These are phyloP conservation scores for Eutrigla gurnardus DNA, from an alignment of 2,797 vertebrate species.

Conservation along the genomic window DNA sequence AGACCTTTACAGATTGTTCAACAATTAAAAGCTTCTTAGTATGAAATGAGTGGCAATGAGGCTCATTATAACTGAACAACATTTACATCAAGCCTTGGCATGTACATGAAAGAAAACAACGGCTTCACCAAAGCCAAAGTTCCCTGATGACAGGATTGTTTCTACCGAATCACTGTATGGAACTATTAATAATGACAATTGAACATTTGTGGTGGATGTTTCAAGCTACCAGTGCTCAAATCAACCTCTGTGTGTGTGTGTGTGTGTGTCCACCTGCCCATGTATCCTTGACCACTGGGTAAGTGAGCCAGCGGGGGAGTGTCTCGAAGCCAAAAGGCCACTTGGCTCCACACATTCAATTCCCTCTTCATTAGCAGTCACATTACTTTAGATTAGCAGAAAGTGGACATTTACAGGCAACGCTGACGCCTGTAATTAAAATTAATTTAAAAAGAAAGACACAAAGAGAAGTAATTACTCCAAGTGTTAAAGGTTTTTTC, in stretches of 20 bases:
- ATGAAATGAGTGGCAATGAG: too few relatives aligned
- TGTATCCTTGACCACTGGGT: slow-evolving; percentile 76
- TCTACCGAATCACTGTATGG: neutral
- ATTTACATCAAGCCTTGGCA: too few relatives aligned
- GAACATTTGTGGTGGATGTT: slow-evolving; percentile 4
- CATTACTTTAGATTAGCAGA: slow-evolving; percentile 82
- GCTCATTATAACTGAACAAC: too few relatives aligned
- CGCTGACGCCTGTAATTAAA: slow-evolving; percentile 80
- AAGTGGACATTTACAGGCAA: slow-evolving; percentile 82
- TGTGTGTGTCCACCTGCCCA: slow-evolving; percentile 47
- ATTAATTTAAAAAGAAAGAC: slow-evolving; percentile 79
- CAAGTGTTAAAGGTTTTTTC: slow-evolving; percentile 78
- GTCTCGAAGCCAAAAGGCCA: slow-evolving; percentile 70
- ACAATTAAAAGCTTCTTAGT: too few relatives aligned
- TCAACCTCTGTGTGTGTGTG: slow-evolving; percentile 9
- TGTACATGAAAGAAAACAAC: too few relatives aligned
- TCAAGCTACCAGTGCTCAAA: neutral
- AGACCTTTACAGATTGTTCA: too few relatives aligned
- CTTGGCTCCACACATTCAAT: slow-evolving; percentile 74
- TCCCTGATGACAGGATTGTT: too few relatives aligned
- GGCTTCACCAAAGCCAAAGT: too few relatives aligned
- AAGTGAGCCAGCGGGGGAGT: slow-evolving; percentile 60
- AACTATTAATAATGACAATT: neutral
- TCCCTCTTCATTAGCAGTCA: slow-evolving; percentile 79
- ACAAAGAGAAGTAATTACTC: slow-evolving; percentile 85